phyloP scores from a whole-genome alignment of 1,140 invertebrate species.

The Drosophila mauritiana region DNA sequence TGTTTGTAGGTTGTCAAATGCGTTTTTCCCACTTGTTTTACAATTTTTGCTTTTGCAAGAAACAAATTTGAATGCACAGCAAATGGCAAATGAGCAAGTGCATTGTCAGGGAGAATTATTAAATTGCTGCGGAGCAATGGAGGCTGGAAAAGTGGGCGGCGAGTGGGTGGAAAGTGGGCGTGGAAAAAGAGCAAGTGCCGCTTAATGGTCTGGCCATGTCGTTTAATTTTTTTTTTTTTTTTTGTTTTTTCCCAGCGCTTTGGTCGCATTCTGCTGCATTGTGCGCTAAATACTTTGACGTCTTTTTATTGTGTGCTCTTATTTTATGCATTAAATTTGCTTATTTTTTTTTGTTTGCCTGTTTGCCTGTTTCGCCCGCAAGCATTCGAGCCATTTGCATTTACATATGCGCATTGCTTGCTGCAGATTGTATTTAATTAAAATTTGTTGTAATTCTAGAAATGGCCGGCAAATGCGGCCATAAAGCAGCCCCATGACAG shows the following conservation, averaged over 20 bases:
- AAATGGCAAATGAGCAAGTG: constrained; percentile 61
- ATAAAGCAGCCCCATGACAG: constrained; percentile 52
- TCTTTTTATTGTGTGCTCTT: constrained; percentile 28
- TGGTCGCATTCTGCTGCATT: constrained; percentile 58
- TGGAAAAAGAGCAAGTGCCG: constrained; percentile 26
- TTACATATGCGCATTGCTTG: constrained; percentile 74
- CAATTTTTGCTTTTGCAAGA: constrained; percentile 47
- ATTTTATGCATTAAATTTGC: constrained; percentile 12
- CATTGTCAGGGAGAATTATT: constrained; percentile 62
- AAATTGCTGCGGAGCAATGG: constrained; percentile 36
- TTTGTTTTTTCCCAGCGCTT: constrained; percentile 20
- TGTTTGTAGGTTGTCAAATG: constrained; percentile 36
- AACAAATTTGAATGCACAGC: constrained; percentile 58
- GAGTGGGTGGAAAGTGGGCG: neutral
- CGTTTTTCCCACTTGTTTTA: constrained; percentile 32
- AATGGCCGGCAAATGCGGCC: constrained; percentile 57
- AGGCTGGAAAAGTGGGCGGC: neutral
- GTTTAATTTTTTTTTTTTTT: constrained; percentile 43
- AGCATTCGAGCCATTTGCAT: constrained; percentile 59
- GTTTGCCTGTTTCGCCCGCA: constrained; percentile 14
- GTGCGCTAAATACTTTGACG: constrained; percentile 62
- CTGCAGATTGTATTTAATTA: constrained; percentile 70
- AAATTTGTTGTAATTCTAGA: constrained; percentile 71
- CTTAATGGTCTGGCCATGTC: constrained; percentile 62
- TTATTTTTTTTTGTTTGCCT: constrained; percentile 13